These are phyloP conservation scores for Pogonognathellus flavescens DNA, from an alignment of 1,140 invertebrate genomes.

Conservation along the genomic window DNA sequence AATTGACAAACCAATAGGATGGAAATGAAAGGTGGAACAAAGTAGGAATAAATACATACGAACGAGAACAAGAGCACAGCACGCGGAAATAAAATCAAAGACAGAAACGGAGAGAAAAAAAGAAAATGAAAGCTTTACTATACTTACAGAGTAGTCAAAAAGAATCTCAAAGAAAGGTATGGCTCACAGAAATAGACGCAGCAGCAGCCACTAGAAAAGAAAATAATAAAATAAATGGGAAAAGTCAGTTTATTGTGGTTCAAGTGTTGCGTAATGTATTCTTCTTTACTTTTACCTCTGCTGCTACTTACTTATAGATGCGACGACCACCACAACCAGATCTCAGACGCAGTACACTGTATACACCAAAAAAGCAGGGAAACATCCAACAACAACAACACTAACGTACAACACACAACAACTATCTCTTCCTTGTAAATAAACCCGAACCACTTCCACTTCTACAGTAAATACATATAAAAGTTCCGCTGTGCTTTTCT, in stretches of 20 bases:
- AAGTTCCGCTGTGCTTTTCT: too few species aligned
- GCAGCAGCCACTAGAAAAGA: neutral
- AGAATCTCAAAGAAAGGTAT: neutral
- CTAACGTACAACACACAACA: too few species aligned
- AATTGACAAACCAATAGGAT: constrained; percentile 2
- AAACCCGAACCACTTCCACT: too few species aligned
- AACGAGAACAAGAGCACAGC: neutral
- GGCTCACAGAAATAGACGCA: neutral
- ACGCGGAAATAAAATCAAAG: neutral
- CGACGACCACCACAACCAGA: neutral
- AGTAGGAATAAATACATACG: neutral
- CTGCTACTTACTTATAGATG: neutral
- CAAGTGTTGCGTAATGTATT: constrained; percentile 52
- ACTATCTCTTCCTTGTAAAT: too few species aligned
- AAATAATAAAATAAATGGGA: constrained; percentile 33
- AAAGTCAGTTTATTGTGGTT: constrained; percentile 54
- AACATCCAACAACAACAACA: too few species aligned
- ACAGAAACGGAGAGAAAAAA: neutral
- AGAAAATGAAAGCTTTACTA: neutral
- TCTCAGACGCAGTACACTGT: neutral
- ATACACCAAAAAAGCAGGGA: too few species aligned
- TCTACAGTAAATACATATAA: too few species aligned
- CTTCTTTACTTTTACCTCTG: neutral
- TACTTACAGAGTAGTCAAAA: neutral
- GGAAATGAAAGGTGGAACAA: constrained; percentile 34